These are phyloP conservation scores for Elanoides forficatus DNA, from an alignment of 2,113 vertebrate genomes.

Conservation along the genomic window DNA sequence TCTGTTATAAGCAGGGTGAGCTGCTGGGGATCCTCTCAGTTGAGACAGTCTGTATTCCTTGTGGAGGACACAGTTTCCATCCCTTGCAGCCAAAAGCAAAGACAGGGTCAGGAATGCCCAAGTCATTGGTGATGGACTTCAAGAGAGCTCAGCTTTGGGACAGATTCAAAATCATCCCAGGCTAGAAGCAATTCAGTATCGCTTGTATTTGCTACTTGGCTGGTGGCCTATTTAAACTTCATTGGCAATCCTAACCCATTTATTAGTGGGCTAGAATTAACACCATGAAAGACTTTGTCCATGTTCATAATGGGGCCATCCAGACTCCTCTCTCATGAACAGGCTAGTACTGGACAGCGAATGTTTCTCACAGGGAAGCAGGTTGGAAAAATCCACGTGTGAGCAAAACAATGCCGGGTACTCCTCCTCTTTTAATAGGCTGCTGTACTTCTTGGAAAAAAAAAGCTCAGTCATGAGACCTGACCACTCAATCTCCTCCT, in stretches of 20 bases:
- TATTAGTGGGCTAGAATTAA: neutral
- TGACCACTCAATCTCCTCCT: neutral
- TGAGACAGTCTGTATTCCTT: neutral
- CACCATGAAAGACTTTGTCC: neutral
- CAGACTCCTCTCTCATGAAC: neutral
- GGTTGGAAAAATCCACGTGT: neutral
- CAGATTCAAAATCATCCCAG: neutral
- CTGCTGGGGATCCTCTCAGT: neutral
- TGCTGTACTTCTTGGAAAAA: neutral
- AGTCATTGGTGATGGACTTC: neutral
- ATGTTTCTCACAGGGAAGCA: neutral
- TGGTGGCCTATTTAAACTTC: neutral
- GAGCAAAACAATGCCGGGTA: neutral
- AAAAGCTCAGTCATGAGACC: neutral
- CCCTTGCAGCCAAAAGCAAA: neutral
- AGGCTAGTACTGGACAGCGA: neutral
- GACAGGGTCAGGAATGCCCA: neutral
- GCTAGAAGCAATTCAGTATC: neutral
- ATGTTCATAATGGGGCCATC: rapidly evolving
- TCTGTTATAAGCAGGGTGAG: neutral
- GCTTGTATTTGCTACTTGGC: neutral
- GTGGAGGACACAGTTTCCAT: neutral
- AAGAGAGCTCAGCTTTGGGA: neutral
- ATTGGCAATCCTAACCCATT: neutral
- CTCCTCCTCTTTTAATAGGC: neutral